phyloP scores from a whole-genome alignment of 2,888 invertebrate genomes.

The Cylloceria caligata region DNA sequence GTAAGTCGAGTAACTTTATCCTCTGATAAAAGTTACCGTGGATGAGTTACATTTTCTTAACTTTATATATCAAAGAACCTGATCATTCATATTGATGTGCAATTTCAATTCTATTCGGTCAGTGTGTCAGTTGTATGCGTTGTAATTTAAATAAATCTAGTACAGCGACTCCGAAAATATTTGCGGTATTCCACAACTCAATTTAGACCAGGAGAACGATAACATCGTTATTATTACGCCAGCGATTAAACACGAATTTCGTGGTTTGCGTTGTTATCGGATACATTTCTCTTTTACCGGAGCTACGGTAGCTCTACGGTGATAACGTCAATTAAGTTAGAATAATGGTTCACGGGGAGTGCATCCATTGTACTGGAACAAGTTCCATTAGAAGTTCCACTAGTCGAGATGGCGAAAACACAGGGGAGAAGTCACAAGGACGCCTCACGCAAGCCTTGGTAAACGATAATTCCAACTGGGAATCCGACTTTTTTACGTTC shows the following conservation, averaged over 20 bases:
- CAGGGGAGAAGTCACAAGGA: conserved; percentile 20
- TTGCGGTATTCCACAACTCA: not conserved
- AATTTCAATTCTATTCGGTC: too few relatives aligned
- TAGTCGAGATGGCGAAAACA: conserved; percentile 12
- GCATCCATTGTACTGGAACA: conserved; percentile 56
- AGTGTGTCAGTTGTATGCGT: not conserved
- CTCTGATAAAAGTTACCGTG: not conserved
- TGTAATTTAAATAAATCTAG: not conserved
- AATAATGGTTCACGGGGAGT: conserved; percentile 56
- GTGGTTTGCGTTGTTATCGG: conserved; percentile 37
- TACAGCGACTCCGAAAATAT: not conserved
- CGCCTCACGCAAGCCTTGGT: not conserved
- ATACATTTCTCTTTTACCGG: conserved; percentile 1
- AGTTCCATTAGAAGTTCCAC: conserved; percentile 63
- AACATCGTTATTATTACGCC: conserved; percentile 34
- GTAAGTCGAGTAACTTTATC: too few relatives aligned
- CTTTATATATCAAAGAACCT: not conserved
- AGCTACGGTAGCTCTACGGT: conserved; percentile 24
- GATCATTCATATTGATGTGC: too few relatives aligned
- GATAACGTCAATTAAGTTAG: conserved; percentile 63
- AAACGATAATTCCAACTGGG: conserved; percentile 11
- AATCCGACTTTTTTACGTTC: conserved; percentile 18
- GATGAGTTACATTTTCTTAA: not conserved
- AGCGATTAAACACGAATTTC: conserved; percentile 38
- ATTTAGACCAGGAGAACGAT: not conserved